Evolutionary conservation across 2,888 invertebrate species (phyloP).

Genomic region (Oeneis ivallda): DNA sequence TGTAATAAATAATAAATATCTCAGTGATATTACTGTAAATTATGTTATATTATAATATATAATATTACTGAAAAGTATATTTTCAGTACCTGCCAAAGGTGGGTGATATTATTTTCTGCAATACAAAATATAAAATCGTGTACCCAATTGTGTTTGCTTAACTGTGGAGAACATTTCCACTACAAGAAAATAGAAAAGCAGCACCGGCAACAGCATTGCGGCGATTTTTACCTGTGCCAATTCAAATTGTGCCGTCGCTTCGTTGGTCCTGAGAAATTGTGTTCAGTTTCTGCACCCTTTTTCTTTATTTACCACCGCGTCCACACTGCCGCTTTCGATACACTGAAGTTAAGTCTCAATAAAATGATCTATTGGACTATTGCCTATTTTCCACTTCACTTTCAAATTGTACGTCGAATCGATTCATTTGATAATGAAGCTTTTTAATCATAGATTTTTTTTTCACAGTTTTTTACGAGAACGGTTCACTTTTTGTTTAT

Average conservation of each 20-base stretch:
- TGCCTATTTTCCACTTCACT: neutral
- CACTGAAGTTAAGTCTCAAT: neutral
- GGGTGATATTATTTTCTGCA: neutral
- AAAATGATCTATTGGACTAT: slow-evolving; percentile 2
- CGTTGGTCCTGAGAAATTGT: slow-evolving; percentile 18
- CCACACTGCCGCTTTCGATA: slow-evolving; percentile 13
- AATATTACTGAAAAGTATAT: too few relatives aligned
- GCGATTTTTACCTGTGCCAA: slow-evolving; percentile 20
- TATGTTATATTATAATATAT: too few relatives aligned
- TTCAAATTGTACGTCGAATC: neutral
- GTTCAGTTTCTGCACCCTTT: slow-evolving; percentile 10
- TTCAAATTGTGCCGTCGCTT: slow-evolving; percentile 21
- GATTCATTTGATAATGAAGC: neutral
- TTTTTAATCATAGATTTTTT: too few relatives aligned
- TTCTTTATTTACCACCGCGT: slow-evolving; percentile 9
- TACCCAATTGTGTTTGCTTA: slow-evolving; percentile 11
- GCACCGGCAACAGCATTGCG: slow-evolving; percentile 15
- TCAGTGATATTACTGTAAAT: too few relatives aligned
- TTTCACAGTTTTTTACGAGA: too few relatives aligned
- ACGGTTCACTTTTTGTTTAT: too few relatives aligned
- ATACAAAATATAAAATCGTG: neutral
- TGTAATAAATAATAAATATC: too few relatives aligned
- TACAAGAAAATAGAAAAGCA: slow-evolving; percentile 16
- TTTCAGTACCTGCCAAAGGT: neutral
- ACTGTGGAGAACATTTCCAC: slow-evolving; percentile 15